Evolutionary conservation across 1,140 invertebrate genomes (phyloP), one percentile per base, ranked within the genome.

Genomic region (Centruroides vittatus): DNA sequence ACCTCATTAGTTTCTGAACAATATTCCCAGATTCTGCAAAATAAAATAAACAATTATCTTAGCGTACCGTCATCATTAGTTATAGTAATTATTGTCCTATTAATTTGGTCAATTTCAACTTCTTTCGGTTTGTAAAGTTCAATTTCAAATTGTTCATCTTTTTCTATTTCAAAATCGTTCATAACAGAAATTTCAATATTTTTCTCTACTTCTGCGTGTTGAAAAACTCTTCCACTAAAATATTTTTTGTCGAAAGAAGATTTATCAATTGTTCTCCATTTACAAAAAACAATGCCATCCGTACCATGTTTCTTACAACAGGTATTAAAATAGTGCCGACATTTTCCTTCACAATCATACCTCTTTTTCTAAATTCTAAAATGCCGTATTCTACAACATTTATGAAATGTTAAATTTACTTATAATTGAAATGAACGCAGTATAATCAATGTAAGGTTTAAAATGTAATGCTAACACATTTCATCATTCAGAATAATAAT

Each of bases 81-180:
- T 60, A 84, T 82, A 0, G 82, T 84, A n/a, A 84, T 74, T n/a
- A 81, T 80, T 23, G 78, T 78, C 66, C 77, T 75, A 55, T 76
- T 78, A 35, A 79, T 72, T 60, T 77, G 74, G 35, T 81, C 82
- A 9, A 84, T 66, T 62, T 73, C 76, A 7, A 79, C 80, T 13
- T 81, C 82, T 47, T 73, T 73, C 1, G 78, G 71, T n/a, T 78
- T 75, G 63, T 73, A 76, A 3, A 84, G 66, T 65, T 78, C 75
- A 23, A 84, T 68, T 69, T 83, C 80, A 72, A 84, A 84, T 66
- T 79, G 78, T 71, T 83, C 81, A 68, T 84, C 82, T 71, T 84
- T 84, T 68, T 83, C 81, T 23, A 79, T 76, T 47, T 79, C 75
- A 73, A 80, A 73, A 66, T 83, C 81, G 67, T 84, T 79, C 47